These are phyloP conservation scores for Drosophila borborema DNA, from an alignment of 2,888 invertebrate genomes.

Conservation along the genomic window DNA sequence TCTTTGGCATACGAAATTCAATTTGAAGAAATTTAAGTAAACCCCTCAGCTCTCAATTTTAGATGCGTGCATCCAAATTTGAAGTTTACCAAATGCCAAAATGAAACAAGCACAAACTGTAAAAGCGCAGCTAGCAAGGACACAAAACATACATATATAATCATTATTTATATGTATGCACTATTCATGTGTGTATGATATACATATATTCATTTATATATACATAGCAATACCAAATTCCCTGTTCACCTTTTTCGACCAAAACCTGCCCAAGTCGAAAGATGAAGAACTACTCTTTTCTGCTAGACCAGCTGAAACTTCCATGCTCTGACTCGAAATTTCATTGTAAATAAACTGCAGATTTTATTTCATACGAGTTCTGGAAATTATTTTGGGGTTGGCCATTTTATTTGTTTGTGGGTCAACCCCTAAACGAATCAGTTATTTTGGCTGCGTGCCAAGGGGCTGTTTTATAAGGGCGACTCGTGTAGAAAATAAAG, in stretches of 20 bases:
- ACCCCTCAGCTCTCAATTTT: no score
- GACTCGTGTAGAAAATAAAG: slow-evolving; percentile 49
- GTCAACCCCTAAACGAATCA: slow-evolving; percentile 49
- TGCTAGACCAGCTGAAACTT: slow-evolving; percentile 2
- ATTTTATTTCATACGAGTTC: slow-evolving; percentile 10
- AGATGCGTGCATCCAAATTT: slow-evolving; percentile 8
- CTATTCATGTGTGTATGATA: background rate
- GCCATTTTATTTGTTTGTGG: slow-evolving; percentile 23
- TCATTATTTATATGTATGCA: no score
- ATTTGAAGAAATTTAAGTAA: slow-evolving; percentile 1
- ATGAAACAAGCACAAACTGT: background rate
- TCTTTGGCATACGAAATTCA: slow-evolving; percentile 28
- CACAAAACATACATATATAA: background rate
- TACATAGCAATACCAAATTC: slow-evolving; percentile 5
- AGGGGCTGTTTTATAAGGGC: slow-evolving; percentile 55
- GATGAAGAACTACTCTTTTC: slow-evolving; percentile 3
- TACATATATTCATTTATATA: background rate
- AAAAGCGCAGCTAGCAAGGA: background rate
- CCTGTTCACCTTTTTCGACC: slow-evolving; percentile 10
- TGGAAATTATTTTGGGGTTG: slow-evolving; percentile 13
- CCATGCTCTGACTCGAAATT: slow-evolving; percentile 22
- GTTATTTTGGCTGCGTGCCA: slow-evolving; percentile 68
- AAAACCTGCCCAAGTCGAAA: slow-evolving; percentile 19
- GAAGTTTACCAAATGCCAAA: slow-evolving; percentile 5
- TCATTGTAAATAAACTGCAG: slow-evolving; percentile 19